A percentile compares a stretch with the other conserved stretches of the same genome.
Evolutionary conservation across 2,113 vertebrate species (phyloP).

Genomic region (Eulemur macaco): DNA sequence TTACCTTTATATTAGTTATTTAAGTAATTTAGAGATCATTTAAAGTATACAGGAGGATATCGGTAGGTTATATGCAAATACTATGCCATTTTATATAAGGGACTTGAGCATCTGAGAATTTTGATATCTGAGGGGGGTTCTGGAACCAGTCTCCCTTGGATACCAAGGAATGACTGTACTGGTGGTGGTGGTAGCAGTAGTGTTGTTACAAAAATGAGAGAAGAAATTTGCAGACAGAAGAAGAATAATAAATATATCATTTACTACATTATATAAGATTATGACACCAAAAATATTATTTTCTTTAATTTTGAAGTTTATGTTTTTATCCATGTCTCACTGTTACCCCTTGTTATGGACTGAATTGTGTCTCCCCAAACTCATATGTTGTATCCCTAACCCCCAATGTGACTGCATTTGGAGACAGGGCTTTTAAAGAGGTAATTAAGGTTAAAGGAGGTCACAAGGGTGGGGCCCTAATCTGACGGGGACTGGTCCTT

Average conservation of each 20-base stretch:
- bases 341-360: neutral
- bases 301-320: neutral
- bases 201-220: neutral
- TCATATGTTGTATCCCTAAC: neutral
- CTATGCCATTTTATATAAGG: neutral
- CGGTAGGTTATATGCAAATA: neutral
- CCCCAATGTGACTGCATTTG: neutral
- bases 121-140: neutral
- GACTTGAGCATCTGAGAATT: neutral
- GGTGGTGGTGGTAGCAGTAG: neutral
- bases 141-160: neutral
- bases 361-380: neutral
- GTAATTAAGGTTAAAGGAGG: neutral
- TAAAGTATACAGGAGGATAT: neutral
- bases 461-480: neutral
- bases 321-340: neutral
- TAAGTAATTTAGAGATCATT: neutral
- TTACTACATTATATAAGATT: neutral
- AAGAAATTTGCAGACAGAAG: neutral
- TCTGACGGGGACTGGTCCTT: neutral
- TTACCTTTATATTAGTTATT: neutral
- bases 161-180: neutral
- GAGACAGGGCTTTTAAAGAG: neutral
- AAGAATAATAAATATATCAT: neutral
- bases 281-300: neutral